Base-by-base conservation (phyloP, 2,888 invertebrate species). In the Atethmia centrago region DNA sequence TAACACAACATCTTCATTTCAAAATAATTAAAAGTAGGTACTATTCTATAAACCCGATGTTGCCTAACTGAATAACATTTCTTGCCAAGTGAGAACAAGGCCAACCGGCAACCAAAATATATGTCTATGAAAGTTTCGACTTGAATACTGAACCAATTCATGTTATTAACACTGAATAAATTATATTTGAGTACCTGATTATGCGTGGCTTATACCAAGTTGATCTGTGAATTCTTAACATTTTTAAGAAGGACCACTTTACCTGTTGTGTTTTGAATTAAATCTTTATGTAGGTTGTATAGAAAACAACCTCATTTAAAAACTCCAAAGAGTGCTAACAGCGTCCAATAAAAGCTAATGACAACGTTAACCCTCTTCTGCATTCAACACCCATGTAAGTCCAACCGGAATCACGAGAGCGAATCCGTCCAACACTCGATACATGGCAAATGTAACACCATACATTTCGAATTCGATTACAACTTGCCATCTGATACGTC, bases 361-460 rank as follows among this genome's bases (percentile, higher is more conserved):
- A 69, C 76, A 69, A 69, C 62, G 45, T 69, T 82, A 82, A 83
- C 83, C 83, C 76, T 83, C 75, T 79, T 76, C 76, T 75, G 76
- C 65, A 66, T 68, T 59, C 49, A 28, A 47, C 51, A 19, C 76
- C 75, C 47, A 61, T 40, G 56, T 59, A 65, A 79, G 61, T 59
- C 68, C 49, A 79, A 71, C 68, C 83, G 83, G 79, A 82, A 83
- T 79, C 71, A 67, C 40, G 40, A 58, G 68, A 71, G 75, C 74
- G 55, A 81, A 79, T 80, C 75, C 69, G 55, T 64, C 66, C 51
- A 67, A 72, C 75, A 74, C 65, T 75, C 74, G 61, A 79, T 82
- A 85, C 82, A 74, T 73, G 70, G 76, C 71, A 77, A 84, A 81
- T 83, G 80, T 74, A 79, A 82, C 79, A 79, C 79, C 71, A 79